Conservation (phyloP, 2,888 invertebrate species). For the Siphlonurus alternatus region DNA sequence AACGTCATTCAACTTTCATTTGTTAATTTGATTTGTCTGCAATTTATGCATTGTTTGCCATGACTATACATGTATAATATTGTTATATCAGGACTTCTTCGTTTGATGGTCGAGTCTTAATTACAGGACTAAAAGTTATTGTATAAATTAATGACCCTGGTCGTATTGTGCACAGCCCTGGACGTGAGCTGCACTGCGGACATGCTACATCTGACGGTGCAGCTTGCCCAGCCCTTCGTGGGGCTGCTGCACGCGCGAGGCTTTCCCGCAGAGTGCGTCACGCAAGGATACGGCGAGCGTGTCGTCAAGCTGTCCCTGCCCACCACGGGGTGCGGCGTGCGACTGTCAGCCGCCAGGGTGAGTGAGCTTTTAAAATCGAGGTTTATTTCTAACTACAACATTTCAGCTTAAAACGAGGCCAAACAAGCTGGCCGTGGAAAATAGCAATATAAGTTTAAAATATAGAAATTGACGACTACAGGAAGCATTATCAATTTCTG, state of each 20-base stretch:
- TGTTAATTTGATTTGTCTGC: too few species aligned
- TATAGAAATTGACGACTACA: too few species aligned
- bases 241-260: slow-evolving; percentile 59
- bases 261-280: slow-evolving; percentile 51
- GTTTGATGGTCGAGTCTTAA: too few species aligned
- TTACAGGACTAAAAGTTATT: too few species aligned
- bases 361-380: slow-evolving; percentile 25
- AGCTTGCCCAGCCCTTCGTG: slow-evolving; percentile 45
- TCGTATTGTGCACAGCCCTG: slow-evolving; percentile 26
- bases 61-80: too few species aligned
- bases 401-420: not conserved
- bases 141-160: too few species aligned
- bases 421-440: too few species aligned
- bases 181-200: slow-evolving; percentile 44
- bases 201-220: slow-evolving; percentile 40
- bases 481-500: too few species aligned
- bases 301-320: slow-evolving; percentile 35
- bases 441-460: too few species aligned
- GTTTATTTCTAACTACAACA: slow-evolving; percentile 23
- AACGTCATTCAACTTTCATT: too few species aligned
- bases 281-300: slow-evolving; percentile 38
- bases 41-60: too few species aligned
- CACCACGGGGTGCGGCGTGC: slow-evolving; percentile 50
- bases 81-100: too few species aligned
- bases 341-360: slow-evolving; percentile 33